A percentile compares a stretch with the other conserved stretches of the same genome.
Evolutionary conservation across 2,797 vertebrate species (phyloP).

Genomic region (Sandelia bainsii): DNA sequence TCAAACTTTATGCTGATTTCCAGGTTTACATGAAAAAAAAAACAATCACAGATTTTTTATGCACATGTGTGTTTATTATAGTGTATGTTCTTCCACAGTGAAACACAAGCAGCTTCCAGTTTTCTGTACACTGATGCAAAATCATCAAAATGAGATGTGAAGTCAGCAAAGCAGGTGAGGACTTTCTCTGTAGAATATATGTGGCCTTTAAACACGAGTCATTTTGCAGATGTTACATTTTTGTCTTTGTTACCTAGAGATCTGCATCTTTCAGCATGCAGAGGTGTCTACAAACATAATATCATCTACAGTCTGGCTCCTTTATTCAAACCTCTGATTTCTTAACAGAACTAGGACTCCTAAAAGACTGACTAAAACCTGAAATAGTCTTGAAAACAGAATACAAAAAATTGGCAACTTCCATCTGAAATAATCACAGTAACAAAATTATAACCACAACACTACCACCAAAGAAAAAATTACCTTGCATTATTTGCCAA

Average conservation of each 20-base stretch:
- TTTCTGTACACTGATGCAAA: conserved; percentile 14
- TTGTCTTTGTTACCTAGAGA: conserved; percentile 14
- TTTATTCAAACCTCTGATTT: conserved; percentile 32
- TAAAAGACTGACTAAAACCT: conserved; percentile 13
- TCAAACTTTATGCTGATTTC: too few species aligned
- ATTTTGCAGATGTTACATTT: conserved; percentile 44
- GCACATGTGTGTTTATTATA: too few species aligned
- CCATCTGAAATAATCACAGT: not conserved
- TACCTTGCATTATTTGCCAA: too few species aligned
- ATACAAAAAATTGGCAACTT: not conserved
- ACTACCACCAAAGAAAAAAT: too few species aligned
- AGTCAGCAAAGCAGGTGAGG: conserved; percentile 44
- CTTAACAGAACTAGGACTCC: conserved; percentile 8
- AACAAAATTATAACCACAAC: not conserved
- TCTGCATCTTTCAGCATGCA: conserved; percentile 27
- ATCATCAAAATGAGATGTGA: conserved; percentile 45
- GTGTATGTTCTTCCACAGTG: not conserved
- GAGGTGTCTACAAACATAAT: conserved; percentile 1
- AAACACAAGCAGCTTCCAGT: conserved; percentile 4
- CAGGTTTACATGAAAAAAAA: too few species aligned
- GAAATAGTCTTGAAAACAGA: not conserved
- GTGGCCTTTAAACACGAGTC: conserved; percentile 32
- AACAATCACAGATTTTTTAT: too few species aligned
- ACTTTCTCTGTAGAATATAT: conserved; percentile 25
- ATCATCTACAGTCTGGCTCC: conserved; percentile 3